These are phyloP conservation scores for Drosophila rhopaloa DNA, from an alignment of 1,140 invertebrate genomes.

Conservation along the genomic window DNA sequence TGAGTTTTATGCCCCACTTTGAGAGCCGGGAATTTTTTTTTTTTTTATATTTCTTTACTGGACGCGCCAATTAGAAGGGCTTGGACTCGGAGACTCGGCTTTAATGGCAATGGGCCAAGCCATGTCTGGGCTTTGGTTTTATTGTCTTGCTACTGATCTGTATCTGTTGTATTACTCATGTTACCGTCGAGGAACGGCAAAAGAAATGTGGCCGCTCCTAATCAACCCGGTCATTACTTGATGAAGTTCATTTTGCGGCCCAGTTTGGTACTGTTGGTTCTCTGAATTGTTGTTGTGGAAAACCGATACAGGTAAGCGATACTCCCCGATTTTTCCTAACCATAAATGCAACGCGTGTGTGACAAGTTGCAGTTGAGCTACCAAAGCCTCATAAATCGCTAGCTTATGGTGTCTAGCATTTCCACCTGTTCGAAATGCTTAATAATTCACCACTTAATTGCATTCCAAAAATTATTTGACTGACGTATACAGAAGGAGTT, in stretches of 20 bases:
- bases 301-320: constrained; percentile 61
- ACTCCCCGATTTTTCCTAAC: constrained; percentile 31
- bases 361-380: constrained; percentile 63
- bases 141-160: constrained; percentile 80
- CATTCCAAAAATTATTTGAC: constrained; percentile 39
- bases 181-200: constrained; percentile 49
- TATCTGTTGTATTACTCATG: constrained; percentile 73
- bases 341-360: constrained; percentile 10
- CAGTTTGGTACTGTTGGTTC: constrained; percentile 36
- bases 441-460: constrained; percentile 70
- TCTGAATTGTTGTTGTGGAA: constrained; percentile 45
- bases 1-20: constrained; percentile 75
- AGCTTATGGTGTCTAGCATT: constrained; percentile 59
- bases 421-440: constrained; percentile 56
- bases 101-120: constrained; percentile 67
- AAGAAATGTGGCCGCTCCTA: constrained; percentile 71
- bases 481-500: constrained; percentile 54
- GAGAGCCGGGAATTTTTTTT: constrained; percentile 31
- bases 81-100: constrained; percentile 22
- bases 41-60: constrained; percentile 41
- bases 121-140: constrained; percentile 63
- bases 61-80: constrained; percentile 73
- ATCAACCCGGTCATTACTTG: constrained; percentile 78
- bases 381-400: constrained; percentile 53
- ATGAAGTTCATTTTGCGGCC: constrained; percentile 77